Evolutionary conservation across 2,888 invertebrate genomes (phyloP).

Genomic region (Metacarcinus magister): DNA sequence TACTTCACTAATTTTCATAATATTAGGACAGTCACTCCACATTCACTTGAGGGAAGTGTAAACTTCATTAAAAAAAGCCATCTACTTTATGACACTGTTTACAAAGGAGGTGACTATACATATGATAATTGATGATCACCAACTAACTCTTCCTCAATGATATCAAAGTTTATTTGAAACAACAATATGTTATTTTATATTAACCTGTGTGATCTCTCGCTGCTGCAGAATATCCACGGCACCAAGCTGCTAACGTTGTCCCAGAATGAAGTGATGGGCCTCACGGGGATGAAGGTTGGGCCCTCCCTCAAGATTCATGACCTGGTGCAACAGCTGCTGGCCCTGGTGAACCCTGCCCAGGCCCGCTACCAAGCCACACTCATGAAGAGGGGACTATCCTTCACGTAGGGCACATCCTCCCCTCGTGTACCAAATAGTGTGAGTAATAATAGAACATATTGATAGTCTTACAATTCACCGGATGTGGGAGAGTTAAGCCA

Average conservation of each 20-base stretch:
- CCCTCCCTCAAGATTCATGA: conserved; percentile 97
- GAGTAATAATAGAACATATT: conserved; percentile 7
- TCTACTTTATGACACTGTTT: no score
- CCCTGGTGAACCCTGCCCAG: conserved; percentile 91
- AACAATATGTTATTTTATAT: not conserved
- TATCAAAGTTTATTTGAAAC: not conserved
- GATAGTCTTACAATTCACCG: not conserved
- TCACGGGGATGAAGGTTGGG: conserved; percentile 96
- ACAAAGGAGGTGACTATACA: no score
- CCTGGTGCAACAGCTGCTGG: conserved; percentile 95
- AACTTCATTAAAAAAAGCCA: no score
- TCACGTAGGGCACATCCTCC: conserved; percentile 87
- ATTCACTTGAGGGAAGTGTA: no score
- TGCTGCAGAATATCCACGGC: conserved; percentile 91
- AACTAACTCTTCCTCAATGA: not conserved
- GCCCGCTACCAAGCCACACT: conserved; percentile 85
- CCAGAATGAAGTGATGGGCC: conserved; percentile 95
- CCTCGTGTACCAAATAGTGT: not conserved
- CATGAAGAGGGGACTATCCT: conserved; percentile 86
- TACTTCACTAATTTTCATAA: no score
- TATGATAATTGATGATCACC: not conserved
- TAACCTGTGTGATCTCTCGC: conserved; percentile 83
- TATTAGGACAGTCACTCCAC: no score
- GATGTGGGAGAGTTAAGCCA: conserved; percentile 10
- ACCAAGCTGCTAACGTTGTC: conserved; percentile 91